phyloP scores from a whole-genome alignment of 2,113 vertebrate genomes.

The Plecturocebus donacophilus region DNA sequence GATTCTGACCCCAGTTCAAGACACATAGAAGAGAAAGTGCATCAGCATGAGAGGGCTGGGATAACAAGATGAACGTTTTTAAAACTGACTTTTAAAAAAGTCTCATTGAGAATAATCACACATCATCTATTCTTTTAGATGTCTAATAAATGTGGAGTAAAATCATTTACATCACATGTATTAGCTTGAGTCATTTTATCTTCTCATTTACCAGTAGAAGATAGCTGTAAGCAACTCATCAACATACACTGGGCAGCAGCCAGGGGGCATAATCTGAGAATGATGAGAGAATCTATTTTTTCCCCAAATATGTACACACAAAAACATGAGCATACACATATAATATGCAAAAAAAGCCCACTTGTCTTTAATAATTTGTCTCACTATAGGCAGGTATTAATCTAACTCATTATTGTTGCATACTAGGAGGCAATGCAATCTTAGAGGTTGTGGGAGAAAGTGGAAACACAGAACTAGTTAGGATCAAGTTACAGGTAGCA shows the following conservation, averaged over 20 bases:
- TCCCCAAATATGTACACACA: neutral
- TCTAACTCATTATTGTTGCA: neutral
- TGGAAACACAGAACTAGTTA: neutral
- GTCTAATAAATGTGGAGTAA: neutral
- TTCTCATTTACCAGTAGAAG: neutral
- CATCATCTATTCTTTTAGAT: neutral
- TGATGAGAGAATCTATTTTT: neutral
- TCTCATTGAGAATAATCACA: neutral
- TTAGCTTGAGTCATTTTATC: neutral
- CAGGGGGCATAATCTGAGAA: neutral
- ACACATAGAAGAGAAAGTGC: neutral
- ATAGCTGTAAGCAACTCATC: neutral
- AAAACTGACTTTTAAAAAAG: slow-evolving; percentile 27
- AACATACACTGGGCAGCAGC: fast-evolving
- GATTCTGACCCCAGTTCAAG: neutral
- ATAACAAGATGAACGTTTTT: slow-evolving; percentile 8
- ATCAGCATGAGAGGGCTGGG: neutral
- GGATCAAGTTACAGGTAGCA: neutral
- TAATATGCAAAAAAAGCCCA: neutral
- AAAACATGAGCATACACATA: neutral
- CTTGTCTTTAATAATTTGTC: neutral
- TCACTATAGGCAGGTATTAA: neutral
- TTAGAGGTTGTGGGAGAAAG: neutral
- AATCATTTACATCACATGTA: neutral
- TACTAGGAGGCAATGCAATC: neutral